Conservation (phyloP, 1,140 invertebrate species). For the Capitella teleta region DNA sequence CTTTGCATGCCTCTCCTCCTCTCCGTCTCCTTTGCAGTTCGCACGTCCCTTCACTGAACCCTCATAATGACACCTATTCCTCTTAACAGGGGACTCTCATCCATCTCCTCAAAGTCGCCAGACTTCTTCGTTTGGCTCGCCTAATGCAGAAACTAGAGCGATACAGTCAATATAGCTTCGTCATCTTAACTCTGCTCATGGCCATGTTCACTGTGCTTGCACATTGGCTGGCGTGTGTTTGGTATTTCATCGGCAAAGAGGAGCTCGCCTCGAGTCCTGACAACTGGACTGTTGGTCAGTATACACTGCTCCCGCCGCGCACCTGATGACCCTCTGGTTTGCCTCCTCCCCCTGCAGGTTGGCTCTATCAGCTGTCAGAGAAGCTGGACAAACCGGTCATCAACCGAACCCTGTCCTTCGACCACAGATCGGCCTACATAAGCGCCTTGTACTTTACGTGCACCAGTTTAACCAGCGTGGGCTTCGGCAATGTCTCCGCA, state of each 20-base stretch:
- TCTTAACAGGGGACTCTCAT: conserved; percentile 8
- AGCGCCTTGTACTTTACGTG: conserved; percentile 94
- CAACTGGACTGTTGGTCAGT: conserved; percentile 13
- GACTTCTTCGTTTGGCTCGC: conserved; percentile 14
- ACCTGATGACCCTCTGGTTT: not conserved
- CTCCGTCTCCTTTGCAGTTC: too few relatives aligned
- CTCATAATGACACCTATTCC: not conserved
- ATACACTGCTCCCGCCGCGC: not conserved
- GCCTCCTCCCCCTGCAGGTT: conserved; percentile 19
- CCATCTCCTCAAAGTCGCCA: conserved; percentile 14
- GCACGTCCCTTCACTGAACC: too few relatives aligned
- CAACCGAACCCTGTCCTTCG: conserved; percentile 24
- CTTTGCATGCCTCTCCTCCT: too few relatives aligned
- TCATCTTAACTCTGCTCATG: conserved; percentile 16
- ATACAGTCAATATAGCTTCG: conserved; percentile 13
- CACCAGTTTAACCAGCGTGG: conserved; percentile 87
- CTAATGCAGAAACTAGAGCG: conserved; percentile 16
- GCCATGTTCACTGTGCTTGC: conserved; percentile 17
- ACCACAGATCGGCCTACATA: conserved; percentile 55
- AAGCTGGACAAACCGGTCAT: conserved; percentile 23
- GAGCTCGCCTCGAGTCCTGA: conserved; percentile 13
- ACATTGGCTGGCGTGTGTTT: conserved; percentile 19
- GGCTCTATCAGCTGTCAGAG: conserved; percentile 34
- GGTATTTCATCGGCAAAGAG: conserved; percentile 16
- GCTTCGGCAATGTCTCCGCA: conserved; percentile 92